Conservation (phyloP, 2,888 invertebrate species). For the Amiota mariae region DNA sequence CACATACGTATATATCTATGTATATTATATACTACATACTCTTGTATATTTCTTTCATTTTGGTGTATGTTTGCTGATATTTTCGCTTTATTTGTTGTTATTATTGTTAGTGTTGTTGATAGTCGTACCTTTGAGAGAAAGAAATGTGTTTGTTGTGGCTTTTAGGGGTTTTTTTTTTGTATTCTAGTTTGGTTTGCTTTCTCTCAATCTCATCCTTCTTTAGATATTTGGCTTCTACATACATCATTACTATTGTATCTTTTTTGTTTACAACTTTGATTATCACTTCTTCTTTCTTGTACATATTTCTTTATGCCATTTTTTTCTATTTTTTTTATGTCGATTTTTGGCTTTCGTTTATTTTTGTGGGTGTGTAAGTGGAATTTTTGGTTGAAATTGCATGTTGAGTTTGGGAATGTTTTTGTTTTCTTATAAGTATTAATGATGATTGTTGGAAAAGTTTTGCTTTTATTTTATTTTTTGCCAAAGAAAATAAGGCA, state of each 20-base stretch:
- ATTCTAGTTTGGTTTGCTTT: background rate
- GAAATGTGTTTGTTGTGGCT: too few relatives aligned
- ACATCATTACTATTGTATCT: too few relatives aligned
- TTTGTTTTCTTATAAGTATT: too few relatives aligned
- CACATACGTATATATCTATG: background rate
- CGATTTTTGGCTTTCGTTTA: background rate
- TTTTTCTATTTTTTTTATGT: background rate
- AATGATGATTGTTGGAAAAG: too few relatives aligned
- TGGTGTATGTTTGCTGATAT: background rate
- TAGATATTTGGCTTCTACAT: background rate
- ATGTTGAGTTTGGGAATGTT: background rate
- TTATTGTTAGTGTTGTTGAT: too few relatives aligned
- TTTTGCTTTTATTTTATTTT: too few relatives aligned
- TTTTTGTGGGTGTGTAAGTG: background rate
- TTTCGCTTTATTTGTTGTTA: too few relatives aligned
- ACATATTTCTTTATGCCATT: background rate
- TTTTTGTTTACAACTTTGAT: slow-evolving; percentile 13
- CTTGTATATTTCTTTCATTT: background rate
- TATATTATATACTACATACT: background rate
- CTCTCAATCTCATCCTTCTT: background rate
- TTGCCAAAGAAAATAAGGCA: too few relatives aligned
- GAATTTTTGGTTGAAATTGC: background rate
- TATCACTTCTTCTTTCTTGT: slow-evolving; percentile 1
- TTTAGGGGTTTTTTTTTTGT: too few relatives aligned
- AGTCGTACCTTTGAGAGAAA: too few relatives aligned